Evolutionary conservation across 2,113 vertebrate species (phyloP).

Genomic region (Sinocyclocheilus rhinocerous): DNA sequence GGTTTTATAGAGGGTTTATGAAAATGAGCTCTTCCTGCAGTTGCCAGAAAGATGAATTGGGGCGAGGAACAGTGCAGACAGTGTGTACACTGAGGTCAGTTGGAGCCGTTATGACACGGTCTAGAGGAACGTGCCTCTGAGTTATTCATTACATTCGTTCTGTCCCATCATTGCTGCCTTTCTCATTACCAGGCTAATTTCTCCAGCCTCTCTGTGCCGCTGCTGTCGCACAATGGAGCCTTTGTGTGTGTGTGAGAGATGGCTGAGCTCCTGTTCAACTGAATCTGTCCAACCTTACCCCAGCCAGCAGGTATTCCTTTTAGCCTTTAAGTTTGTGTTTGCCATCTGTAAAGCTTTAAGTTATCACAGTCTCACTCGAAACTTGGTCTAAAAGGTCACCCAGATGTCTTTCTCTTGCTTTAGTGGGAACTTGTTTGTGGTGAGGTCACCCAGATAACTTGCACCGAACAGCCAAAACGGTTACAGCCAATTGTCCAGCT

Average conservation of each 20-base stretch:
- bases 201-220: slow-evolving; percentile 25
- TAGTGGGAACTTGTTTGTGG: background rate
- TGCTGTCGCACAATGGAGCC: slow-evolving; percentile 46
- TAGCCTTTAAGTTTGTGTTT: background rate
- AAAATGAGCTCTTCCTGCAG: slow-evolving; percentile 12
- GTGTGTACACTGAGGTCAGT: slow-evolving; percentile 9
- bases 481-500: slow-evolving; percentile 49
- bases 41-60: slow-evolving; percentile 31
- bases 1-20: slow-evolving; percentile 33
- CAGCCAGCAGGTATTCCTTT: slow-evolving; percentile 2
- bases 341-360: slow-evolving; percentile 28
- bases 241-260: slow-evolving; percentile 32
- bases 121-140: slow-evolving; percentile 36
- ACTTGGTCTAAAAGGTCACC: slow-evolving; percentile 59
- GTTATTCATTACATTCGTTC: slow-evolving; percentile 50
- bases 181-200: slow-evolving; percentile 56
- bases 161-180: slow-evolving; percentile 37
- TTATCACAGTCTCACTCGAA: slow-evolving; percentile 58
- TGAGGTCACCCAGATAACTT: slow-evolving; percentile 32
- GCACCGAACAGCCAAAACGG: slow-evolving; percentile 30
- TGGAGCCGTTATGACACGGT: slow-evolving; percentile 34
- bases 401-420: slow-evolving; percentile 50
- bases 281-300: slow-evolving; percentile 47
- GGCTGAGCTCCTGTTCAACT: slow-evolving; percentile 64
- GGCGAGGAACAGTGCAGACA: background rate